Conservation (phyloP, 2,888 invertebrate species). For the Tipula vernalis region DNA sequence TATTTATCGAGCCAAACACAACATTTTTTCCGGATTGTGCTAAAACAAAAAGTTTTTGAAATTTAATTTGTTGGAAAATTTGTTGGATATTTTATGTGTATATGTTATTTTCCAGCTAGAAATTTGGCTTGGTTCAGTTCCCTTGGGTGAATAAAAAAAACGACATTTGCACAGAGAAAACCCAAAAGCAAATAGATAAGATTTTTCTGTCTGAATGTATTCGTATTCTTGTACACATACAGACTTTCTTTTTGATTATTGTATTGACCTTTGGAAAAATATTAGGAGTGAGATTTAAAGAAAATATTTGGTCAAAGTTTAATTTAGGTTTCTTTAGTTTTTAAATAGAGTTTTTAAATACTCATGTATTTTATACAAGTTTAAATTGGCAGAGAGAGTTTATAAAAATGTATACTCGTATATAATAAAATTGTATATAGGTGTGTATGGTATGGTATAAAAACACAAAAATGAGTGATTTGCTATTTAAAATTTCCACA, state of each 20-base stretch:
- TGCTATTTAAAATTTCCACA: neutral
- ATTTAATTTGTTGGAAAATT: neutral
- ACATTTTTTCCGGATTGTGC: neutral
- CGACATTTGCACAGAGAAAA: neutral
- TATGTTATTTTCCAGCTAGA: neutral
- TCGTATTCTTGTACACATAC: neutral
- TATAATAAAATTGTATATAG: neutral
- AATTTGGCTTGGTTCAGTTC: neutral
- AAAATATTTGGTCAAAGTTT: neutral
- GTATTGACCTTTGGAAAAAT: neutral
- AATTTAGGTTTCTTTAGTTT: neutral
- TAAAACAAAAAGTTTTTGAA: neutral
- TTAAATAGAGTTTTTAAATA: neutral
- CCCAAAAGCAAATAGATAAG: neutral
- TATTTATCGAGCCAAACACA: neutral
- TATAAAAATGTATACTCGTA: neutral
- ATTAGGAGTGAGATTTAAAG: neutral
- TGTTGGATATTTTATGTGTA: neutral
- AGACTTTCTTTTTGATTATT: neutral
- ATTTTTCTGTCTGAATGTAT: neutral
- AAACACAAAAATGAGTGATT: neutral
- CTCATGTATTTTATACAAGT: too few relatives aligned
- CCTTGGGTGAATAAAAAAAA: neutral
- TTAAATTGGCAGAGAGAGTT: neutral
- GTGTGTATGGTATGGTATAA: neutral